Evolutionary conservation across 2,797 vertebrate genomes (phyloP).

Genomic region (Scolopax bukidnonensis): DNA sequence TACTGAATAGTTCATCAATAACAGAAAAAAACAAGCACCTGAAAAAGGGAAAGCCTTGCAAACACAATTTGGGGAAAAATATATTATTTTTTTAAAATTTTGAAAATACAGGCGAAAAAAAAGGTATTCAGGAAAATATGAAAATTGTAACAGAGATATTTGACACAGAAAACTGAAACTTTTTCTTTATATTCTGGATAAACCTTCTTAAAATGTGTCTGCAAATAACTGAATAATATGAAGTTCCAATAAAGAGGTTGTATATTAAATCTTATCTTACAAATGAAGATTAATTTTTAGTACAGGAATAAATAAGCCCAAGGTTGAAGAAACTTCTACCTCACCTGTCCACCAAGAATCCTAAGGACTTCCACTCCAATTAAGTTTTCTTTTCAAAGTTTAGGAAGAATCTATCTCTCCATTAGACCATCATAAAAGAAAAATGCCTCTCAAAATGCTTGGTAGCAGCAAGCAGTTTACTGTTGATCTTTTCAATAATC

Average conservation of each 20-base stretch:
- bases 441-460: neutral
- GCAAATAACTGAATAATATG: neutral
- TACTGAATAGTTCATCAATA: neutral
- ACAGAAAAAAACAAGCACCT: rapidly evolving
- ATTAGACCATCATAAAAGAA: neutral
- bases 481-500: neutral
- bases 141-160: rapidly evolving
- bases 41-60: neutral
- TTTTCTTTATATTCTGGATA: neutral
- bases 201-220: neutral
- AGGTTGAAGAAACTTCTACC: neutral
- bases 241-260: neutral
- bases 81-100: rapidly evolving
- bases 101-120: neutral
- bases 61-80: neutral
- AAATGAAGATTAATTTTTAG: neutral
- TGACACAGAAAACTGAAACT: neutral
- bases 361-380: neutral
- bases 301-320: neutral
- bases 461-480: neutral
- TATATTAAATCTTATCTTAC: neutral
- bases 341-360: neutral
- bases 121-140: rapidly evolving
- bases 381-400: neutral
- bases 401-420: neutral